Evolutionary conservation across 92 coral and sea anemone species (phyloP), one percentile per base, ranked within the genome.

Genomic region (Phenganax subtilis): DNA sequence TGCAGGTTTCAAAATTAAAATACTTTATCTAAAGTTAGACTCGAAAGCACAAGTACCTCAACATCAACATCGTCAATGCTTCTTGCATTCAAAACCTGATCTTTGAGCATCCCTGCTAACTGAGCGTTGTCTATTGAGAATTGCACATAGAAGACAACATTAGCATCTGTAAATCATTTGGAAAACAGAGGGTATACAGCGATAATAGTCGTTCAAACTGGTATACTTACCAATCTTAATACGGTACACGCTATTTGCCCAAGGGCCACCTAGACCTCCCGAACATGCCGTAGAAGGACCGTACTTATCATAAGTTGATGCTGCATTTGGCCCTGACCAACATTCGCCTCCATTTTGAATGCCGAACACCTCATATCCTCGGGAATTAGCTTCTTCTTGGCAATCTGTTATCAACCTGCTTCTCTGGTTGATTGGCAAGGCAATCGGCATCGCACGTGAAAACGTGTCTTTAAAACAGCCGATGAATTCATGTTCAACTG

Each of bases 321-420:
- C 59, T 7, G 82, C 82, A n/a, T 62, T 28, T 3, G 82, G 82
- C 5, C 82, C 82, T 62, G 82, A 78, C 82, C 82, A 78, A 64
- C 82, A 78, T 52, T 78, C 82, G 8, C 44, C 12, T 88, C 76
- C 55, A 54, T 78, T 78, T 16, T 78, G 82, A 10, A 78, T 53
- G 47, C 82, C 82, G 64, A 31, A 78, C 25, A 78, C 82, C 9
- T 61, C 64, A 44, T 78, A 78, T 6, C 82, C 82, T 53, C 44
- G 63, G 54, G 51, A 78, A 15, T 72, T 73, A 8, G 82, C 72
- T 28, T 62, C 72, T 10, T 78, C 10, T 17, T 63, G 28, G 29
- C 82, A 78, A 12, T 29, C 29, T 51, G 30, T 10, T 7, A 64
- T 0, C 55, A 78, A 53, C 47, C 51, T 51, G 15, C 14, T 64